phyloP scores from a whole-genome alignment of 2,797 vertebrate species.

The Pipistrellus kuhlii region DNA sequence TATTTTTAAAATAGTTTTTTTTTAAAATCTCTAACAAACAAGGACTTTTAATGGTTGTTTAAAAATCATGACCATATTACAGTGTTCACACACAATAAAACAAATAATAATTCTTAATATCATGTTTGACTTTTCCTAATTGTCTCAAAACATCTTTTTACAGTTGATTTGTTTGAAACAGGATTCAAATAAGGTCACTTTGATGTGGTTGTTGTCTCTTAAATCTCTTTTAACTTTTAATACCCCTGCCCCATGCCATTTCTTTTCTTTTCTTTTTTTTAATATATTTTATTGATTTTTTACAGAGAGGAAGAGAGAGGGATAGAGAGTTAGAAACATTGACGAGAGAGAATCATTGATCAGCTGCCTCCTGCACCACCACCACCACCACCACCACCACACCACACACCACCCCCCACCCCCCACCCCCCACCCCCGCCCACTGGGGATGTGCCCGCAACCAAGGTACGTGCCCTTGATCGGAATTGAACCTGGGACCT shows the following conservation, averaged over 20 bases:
- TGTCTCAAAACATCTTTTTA: slow-evolving; percentile 65
- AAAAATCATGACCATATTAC: slow-evolving; percentile 50
- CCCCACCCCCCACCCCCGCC: too few species aligned
- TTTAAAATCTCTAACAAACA: not conserved
- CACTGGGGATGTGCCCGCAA: too few species aligned
- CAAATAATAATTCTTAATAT: slow-evolving; percentile 69
- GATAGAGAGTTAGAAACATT: too few species aligned
- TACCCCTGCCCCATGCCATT: not conserved
- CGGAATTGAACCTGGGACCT: too few species aligned
- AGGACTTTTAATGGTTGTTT: slow-evolving; percentile 42
- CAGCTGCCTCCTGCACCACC: too few species aligned
- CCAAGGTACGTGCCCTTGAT: too few species aligned
- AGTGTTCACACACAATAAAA: slow-evolving; percentile 64
- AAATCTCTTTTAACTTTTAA: slow-evolving; percentile 43
- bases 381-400: too few species aligned
- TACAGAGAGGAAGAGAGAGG: too few species aligned
- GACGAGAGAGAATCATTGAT: too few species aligned
- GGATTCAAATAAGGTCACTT: slow-evolving; percentile 23
- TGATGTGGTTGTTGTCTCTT: slow-evolving; percentile 43
- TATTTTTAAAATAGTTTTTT: slow-evolving; percentile 15
- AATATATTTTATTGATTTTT: too few species aligned
- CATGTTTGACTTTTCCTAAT: slow-evolving; percentile 64
- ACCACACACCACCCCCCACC: too few species aligned
- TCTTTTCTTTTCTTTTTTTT: not conserved
- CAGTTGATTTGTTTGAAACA: slow-evolving; percentile 48